phyloP scores from a whole-genome alignment of 2,888 invertebrate genomes.

The Auanema freiburgensis region DNA sequence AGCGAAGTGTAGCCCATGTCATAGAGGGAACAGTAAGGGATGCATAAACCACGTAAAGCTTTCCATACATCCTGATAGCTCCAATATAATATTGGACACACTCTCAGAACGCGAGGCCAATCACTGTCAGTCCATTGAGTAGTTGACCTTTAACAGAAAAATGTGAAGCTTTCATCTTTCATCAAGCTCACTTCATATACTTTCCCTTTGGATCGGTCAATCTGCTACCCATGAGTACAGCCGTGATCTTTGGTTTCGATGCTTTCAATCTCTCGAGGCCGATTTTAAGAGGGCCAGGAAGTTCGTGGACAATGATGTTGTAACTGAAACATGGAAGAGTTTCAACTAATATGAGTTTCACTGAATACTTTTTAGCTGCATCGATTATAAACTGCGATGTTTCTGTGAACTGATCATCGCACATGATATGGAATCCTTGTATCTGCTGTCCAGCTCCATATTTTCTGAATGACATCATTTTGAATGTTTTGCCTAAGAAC shows the following conservation, averaged over 20 bases:
- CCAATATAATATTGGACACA: slow-evolving; percentile 49
- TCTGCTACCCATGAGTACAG: slow-evolving; percentile 88
- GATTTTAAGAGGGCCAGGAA: slow-evolving; percentile 75
- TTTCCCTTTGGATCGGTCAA: slow-evolving; percentile 75
- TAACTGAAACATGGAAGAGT: slow-evolving; percentile 68
- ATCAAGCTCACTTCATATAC: slow-evolving; percentile 39
- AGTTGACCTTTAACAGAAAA: slow-evolving; percentile 19
- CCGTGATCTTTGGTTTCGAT: slow-evolving; percentile 73
- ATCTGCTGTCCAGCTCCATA: slow-evolving; percentile 48
- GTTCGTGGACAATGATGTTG: slow-evolving; percentile 75
- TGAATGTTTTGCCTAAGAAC: slow-evolving; percentile 1
- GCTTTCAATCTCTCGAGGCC: slow-evolving; percentile 74
- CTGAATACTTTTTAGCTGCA: slow-evolving; percentile 34
- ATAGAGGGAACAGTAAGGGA: slow-evolving; percentile 89
- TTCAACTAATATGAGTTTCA: not conserved
- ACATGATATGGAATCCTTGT: slow-evolving; percentile 79
- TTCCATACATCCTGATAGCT: slow-evolving; percentile 80
- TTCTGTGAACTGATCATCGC: slow-evolving; percentile 81
- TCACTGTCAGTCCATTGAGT: slow-evolving; percentile 75
- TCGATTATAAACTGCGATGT: slow-evolving; percentile 79
- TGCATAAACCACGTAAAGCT: slow-evolving; percentile 77
- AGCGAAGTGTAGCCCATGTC: slow-evolving; percentile 81
- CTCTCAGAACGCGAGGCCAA: slow-evolving; percentile 87
- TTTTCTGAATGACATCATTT: slow-evolving; percentile 36
- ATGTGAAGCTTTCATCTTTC: not conserved